Conservation (phyloP, 2,888 invertebrate species). For the Morpho achilles region DNA sequence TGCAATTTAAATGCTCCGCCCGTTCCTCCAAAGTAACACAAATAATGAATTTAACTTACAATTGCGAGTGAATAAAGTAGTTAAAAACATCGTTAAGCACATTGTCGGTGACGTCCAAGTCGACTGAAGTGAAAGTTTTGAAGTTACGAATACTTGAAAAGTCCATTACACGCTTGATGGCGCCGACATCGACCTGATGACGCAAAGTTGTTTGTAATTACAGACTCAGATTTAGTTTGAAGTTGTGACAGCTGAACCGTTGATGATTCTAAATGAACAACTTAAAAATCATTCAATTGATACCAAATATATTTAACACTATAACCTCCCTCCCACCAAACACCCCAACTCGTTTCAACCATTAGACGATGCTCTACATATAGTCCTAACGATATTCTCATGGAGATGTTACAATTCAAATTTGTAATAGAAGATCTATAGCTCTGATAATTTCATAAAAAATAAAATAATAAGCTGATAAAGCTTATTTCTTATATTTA, state of each 20-base stretch:
- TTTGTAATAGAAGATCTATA: too few relatives aligned
- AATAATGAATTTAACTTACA: slow-evolving; percentile 63
- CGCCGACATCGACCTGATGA: slow-evolving; percentile 57
- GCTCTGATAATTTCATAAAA: too few relatives aligned
- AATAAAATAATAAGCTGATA: too few relatives aligned
- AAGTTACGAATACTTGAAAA: slow-evolving; percentile 76
- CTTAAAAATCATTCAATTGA: too few relatives aligned
- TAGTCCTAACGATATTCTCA: too few relatives aligned
- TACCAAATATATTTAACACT: too few relatives aligned
- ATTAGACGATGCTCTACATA: too few relatives aligned
- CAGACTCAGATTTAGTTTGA: slow-evolving; percentile 69
- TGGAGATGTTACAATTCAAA: too few relatives aligned
- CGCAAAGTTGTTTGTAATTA: slow-evolving; percentile 69
- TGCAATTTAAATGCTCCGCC: not conserved
- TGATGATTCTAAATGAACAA: slow-evolving; percentile 14
- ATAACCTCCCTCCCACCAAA: too few relatives aligned
- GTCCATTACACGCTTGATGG: slow-evolving; percentile 74
- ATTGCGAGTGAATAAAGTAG: slow-evolving; percentile 61
- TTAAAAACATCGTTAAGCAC: slow-evolving; percentile 75
- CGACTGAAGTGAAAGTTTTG: slow-evolving; percentile 67
- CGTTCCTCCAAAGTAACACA: not conserved
- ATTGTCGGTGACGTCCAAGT: slow-evolving; percentile 69
- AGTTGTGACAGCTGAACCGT: slow-evolving; percentile 59
- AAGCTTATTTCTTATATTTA: too few relatives aligned
- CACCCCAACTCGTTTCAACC: too few relatives aligned